Conservation (phyloP, 2,797 vertebrate species). For the Alosa sapidissima region DNA sequence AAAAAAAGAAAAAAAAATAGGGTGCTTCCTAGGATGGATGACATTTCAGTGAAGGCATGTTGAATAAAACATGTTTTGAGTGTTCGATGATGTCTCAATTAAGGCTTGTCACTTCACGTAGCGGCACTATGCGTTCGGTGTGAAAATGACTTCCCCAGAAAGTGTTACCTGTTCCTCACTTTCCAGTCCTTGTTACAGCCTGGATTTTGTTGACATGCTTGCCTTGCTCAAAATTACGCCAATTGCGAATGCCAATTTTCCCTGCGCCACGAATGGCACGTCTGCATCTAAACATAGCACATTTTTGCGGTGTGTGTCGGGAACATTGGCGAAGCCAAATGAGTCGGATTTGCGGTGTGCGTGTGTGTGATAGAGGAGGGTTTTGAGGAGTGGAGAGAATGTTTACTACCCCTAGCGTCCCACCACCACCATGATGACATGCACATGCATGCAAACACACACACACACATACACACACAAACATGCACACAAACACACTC, state of each 20-base stretch:
- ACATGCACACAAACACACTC: not conserved
- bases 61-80: conserved; percentile 15
- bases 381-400: not conserved
- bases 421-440: not conserved
- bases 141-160: not conserved
- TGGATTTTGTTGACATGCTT: conserved; percentile 8
- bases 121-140: not conserved
- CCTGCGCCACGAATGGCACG: not conserved
- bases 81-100: not conserved
- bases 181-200: not conserved
- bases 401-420: not conserved
- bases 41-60: not conserved
- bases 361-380: not conserved
- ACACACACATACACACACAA: too few relatives aligned
- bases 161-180: not conserved
- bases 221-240: not conserved
- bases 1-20: not conserved
- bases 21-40: not conserved
- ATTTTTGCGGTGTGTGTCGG: not conserved
- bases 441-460: not conserved
- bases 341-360: not conserved
- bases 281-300: conserved; percentile 17
- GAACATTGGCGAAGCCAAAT: not conserved
- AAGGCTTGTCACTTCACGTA: not conserved
- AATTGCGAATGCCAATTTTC: conserved; percentile 9